phyloP scores from a whole-genome alignment of 2,113 vertebrate genomes.

The Ammospiza caudacuta region DNA sequence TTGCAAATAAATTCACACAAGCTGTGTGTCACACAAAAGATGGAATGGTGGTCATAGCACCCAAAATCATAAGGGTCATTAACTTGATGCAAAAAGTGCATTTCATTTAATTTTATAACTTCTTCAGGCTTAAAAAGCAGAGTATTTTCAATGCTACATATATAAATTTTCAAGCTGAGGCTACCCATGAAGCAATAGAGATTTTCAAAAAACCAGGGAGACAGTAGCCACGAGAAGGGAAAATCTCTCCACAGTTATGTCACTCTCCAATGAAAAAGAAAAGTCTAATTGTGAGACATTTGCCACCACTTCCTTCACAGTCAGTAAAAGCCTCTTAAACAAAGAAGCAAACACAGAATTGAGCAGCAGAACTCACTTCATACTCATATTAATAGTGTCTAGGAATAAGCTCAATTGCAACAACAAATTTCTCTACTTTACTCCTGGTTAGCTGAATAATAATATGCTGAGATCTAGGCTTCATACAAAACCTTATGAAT shows the following conservation, averaged over 20 bases:
- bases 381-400: conserved; percentile 43
- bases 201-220: not conserved
- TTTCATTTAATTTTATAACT: not conserved
- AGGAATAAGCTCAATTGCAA: conserved; percentile 44
- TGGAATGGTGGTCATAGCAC: not conserved
- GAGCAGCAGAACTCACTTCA: not conserved
- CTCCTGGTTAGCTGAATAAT: conserved; percentile 41
- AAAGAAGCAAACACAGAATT: not conserved
- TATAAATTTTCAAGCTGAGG: not conserved
- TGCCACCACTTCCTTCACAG: not conserved
- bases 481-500: conserved; percentile 68
- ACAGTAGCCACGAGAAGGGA: not conserved
- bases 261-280: not conserved
- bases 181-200: not conserved
- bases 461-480: conserved; percentile 43
- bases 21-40: not conserved
- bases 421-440: conserved; percentile 55
- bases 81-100: not conserved
- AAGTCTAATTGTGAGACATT: not conserved
- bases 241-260: not conserved
- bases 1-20: not conserved
- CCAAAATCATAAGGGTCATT: not conserved
- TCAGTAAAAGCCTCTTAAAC: not conserved
- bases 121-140: not conserved
- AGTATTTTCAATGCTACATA: not conserved